A percentile compares a stretch with the other conserved stretches of the same genome.
Evolutionary conservation across 2,113 vertebrate species (phyloP).

Genomic region (Madoqua kirkii): DNA sequence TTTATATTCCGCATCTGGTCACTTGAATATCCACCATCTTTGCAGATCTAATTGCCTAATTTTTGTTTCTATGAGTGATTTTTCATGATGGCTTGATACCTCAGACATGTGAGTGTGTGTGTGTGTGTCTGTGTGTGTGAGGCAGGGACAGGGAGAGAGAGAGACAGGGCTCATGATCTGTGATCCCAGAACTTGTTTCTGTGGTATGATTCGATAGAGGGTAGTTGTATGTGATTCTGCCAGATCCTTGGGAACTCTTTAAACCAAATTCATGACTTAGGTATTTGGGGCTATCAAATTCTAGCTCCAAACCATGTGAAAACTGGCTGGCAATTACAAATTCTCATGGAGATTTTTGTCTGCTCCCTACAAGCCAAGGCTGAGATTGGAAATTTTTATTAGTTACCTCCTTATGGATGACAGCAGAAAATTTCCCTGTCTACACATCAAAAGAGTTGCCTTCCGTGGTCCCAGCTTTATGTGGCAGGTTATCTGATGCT

Average conservation of each 20-base stretch:
- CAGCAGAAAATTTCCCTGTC: background rate
- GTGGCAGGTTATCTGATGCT: background rate
- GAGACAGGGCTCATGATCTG: background rate
- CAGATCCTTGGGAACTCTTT: background rate
- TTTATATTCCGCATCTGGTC: background rate
- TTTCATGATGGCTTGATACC: background rate
- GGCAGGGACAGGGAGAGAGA: background rate
- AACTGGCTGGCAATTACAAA: background rate
- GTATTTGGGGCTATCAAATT: background rate
- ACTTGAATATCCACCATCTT: background rate
- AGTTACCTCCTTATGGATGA: background rate
- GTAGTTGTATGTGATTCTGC: background rate
- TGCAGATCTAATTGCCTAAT: background rate
- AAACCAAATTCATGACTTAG: background rate
- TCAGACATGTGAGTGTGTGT: background rate
- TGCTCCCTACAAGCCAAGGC: background rate
- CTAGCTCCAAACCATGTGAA: background rate
- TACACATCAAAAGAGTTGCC: background rate
- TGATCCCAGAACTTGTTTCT: background rate
- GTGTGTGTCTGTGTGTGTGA: background rate
- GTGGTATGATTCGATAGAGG: background rate
- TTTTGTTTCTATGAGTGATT: background rate
- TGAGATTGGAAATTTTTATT: background rate
- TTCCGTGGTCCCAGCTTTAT: background rate
- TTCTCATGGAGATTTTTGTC: background rate